Evolutionary conservation across 2,888 invertebrate genomes (phyloP).

Genomic region (Callimorpha dominula): DNA sequence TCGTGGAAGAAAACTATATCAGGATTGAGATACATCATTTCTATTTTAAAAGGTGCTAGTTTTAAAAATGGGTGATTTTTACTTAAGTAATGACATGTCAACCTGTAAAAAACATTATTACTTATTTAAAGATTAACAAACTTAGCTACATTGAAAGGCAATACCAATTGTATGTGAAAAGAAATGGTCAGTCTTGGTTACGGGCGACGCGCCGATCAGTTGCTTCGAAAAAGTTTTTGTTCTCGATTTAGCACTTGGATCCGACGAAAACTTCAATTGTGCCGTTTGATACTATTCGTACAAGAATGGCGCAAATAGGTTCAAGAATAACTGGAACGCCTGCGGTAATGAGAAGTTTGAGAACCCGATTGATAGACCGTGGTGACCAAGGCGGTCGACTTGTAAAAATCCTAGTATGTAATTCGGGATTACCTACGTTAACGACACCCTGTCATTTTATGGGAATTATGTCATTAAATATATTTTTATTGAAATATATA

Average conservation of each 20-base stretch:
- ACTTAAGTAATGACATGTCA: slow-evolving; percentile 91
- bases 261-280: neutral
- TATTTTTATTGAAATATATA: too few species aligned
- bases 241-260: too few species aligned
- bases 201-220: neutral
- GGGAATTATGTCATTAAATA: too few species aligned
- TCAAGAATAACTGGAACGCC: neutral
- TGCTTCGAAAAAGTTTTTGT: neutral
- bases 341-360: too few species aligned
- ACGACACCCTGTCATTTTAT: too few species aligned
- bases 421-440: too few species aligned
- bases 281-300: neutral
- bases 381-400: neutral
- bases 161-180: neutral
- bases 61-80: slow-evolving; percentile 91
- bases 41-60: slow-evolving; percentile 93
- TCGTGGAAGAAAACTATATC: slow-evolving; percentile 95
- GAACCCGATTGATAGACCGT: neutral
- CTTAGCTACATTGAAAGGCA: too few species aligned
- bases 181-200: neutral
- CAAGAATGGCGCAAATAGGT: neutral
- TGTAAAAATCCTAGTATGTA: neutral
- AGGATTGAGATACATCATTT: slow-evolving; percentile 93
- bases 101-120: slow-evolving; percentile 61
- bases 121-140: neutral